Conservation (phyloP, 2,113 vertebrate species). For the Porphyrio hochstetteri region DNA sequence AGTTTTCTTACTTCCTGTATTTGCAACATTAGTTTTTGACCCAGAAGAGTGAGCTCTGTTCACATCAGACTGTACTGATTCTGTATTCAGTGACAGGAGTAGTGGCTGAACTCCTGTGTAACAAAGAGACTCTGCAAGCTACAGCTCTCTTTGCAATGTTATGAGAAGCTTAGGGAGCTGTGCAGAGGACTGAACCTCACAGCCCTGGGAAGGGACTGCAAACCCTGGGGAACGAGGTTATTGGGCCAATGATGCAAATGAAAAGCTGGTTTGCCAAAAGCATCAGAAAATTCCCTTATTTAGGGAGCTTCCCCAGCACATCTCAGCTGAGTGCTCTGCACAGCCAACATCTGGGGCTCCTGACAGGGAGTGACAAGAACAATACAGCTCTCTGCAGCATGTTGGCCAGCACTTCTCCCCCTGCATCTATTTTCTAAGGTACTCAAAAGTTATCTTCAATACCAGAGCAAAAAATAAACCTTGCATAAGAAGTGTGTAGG, state of each 20-base stretch:
- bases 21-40: not conserved
- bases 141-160: not conserved
- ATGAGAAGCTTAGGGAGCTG: not conserved
- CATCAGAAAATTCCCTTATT: not conserved
- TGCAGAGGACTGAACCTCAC: not conserved
- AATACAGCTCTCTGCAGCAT: not conserved
- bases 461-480: not conserved
- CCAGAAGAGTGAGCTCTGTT: not conserved
- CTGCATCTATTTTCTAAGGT: not conserved
- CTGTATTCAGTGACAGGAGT: not conserved
- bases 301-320: not conserved
- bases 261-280: not conserved
- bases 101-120: not conserved
- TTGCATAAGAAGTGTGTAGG: constrained; percentile 1
- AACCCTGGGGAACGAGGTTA: not conserved
- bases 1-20: not conserved
- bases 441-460: not conserved
- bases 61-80: not conserved
- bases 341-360: not conserved
- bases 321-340: not conserved
- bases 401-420: not conserved
- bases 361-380: not conserved
- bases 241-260: not conserved
- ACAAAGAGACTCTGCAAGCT: not conserved
- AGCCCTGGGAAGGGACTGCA: not conserved